Base-by-base conservation (phyloP, 2,797 vertebrate species). In the Tapera naevia region DNA sequence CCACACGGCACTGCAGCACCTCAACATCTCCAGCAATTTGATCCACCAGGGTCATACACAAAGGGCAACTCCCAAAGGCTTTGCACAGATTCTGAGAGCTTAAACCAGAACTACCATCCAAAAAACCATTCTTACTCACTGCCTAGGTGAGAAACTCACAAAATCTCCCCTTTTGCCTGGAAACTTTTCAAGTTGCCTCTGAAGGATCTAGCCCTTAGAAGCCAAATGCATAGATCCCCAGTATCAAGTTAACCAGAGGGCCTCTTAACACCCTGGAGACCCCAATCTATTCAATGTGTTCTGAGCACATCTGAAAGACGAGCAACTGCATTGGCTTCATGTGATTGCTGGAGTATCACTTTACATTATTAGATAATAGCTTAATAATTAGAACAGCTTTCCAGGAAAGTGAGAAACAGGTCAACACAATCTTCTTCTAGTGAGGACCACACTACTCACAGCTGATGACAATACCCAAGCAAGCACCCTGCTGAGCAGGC, bases 1-100 rank as follows among this genome's bases (percentile, higher is more conserved):
- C 17, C 32, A 56, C 17, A 5, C 16, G 43, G 66, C 82, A 69
- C 75, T 62, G 86, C 86, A 91, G 91, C 54, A 84, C 62, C 50
- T 66, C 82, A 72, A 83, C 78, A 65, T 70, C 80, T 75, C 83
- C 7, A 54, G 58, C 90, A 94, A 94, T 94, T 91, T 96, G 45
- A 78, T 60, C 75, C 72, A 83, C 80, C 65, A 89, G 79, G 25
- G 32, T 60, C 60, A 73, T 28, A 39, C 3, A 16, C 67, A 67
- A 61, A 50, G 75, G 72, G 10, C 8, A 76, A 10, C 60, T 92
- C 87, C 88, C 82, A 50, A 65, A 83, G 61, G 89, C 27, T 88
- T 74, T 25, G 53, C 30, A 53, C 5, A 17, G 79, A 83, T 64
- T 93, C 81, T 58, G 11, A 71, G 64, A 83, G 53, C 35, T 91